Percentiles rank a stretch among this genome's conserved stretches.
Conservation (phyloP, 2,113 vertebrate genomes). For the Chlamydotis undulata region DNA sequence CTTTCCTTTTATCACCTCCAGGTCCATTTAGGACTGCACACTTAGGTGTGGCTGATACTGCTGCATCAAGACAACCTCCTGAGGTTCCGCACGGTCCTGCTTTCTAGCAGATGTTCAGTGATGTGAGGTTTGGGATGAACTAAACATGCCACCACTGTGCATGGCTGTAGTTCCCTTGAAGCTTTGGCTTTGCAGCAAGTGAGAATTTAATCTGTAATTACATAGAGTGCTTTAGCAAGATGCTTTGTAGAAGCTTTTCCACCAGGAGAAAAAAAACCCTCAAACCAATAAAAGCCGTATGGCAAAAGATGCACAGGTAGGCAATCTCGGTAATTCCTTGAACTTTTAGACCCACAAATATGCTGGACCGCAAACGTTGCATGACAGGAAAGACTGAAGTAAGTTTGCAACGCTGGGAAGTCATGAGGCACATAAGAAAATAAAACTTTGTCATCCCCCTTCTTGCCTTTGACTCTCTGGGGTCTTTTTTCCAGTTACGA, state of each 20-base stretch:
- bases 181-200: background rate
- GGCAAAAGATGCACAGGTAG: background rate
- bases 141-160: accelerated
- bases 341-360: background rate
- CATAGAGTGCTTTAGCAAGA: background rate
- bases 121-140: background rate
- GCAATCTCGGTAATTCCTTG: background rate
- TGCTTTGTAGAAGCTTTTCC: background rate
- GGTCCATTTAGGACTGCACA: too few relatives aligned
- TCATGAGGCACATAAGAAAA: background rate
- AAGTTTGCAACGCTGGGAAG: background rate
- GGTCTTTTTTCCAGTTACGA: conserved; percentile 68
- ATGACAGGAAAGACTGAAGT: background rate
- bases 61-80: background rate
- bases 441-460: background rate
- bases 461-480: background rate
- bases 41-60: background rate
- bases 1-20: background rate
- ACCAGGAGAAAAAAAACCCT: background rate
- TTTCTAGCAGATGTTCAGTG: background rate
- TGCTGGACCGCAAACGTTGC: background rate
- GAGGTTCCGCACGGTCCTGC: background rate
- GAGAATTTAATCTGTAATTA: background rate
- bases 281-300: too few relatives aligned
- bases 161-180: background rate